phyloP scores from a whole-genome alignment of 92 coral and sea anemone genomes.

The Parazoanthus swiftii region DNA sequence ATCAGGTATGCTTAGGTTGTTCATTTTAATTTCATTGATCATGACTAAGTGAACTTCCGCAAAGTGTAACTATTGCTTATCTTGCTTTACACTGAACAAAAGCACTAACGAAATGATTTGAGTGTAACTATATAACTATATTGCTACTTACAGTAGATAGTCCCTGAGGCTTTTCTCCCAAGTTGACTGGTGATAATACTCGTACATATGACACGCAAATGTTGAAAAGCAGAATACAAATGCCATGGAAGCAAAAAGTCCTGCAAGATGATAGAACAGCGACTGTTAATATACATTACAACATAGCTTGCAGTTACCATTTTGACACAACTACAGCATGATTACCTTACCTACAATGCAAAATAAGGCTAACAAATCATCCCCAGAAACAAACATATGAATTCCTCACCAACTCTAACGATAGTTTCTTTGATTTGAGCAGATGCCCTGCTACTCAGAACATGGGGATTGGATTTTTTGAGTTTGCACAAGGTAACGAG shows the following conservation, averaged over 20 bases:
- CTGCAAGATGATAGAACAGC: slow-evolving; percentile 34
- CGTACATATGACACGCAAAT: slow-evolving; percentile 95
- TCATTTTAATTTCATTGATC: too few relatives aligned
- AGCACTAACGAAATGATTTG: too few relatives aligned
- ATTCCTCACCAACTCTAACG: slow-evolving; percentile 84
- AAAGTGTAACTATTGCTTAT: too few relatives aligned
- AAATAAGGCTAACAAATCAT: not conserved
- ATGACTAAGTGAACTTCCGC: too few relatives aligned
- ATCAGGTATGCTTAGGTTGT: too few relatives aligned
- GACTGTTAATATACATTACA: not conserved
- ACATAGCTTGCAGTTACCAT: not conserved
- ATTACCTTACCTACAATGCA: too few relatives aligned
- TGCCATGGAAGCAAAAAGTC: slow-evolving; percentile 87
- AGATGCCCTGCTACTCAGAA: slow-evolving; percentile 89
- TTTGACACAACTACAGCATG: too few relatives aligned
- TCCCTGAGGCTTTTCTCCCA: slow-evolving; percentile 88
- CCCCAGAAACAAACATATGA: not conserved
- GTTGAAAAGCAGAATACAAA: slow-evolving; percentile 85
- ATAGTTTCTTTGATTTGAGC: slow-evolving; percentile 93
- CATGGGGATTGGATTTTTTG: slow-evolving; percentile 83
- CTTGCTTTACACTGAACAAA: too few relatives aligned
- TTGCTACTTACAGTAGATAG: slow-evolving; percentile 67
- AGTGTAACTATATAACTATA: too few relatives aligned
- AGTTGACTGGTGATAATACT: slow-evolving; percentile 72
- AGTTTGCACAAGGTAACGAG: slow-evolving; percentile 72